These are phyloP conservation scores for Melanaphis sacchari DNA, from an alignment of 1,140 invertebrate genomes.

Conservation along the genomic window DNA sequence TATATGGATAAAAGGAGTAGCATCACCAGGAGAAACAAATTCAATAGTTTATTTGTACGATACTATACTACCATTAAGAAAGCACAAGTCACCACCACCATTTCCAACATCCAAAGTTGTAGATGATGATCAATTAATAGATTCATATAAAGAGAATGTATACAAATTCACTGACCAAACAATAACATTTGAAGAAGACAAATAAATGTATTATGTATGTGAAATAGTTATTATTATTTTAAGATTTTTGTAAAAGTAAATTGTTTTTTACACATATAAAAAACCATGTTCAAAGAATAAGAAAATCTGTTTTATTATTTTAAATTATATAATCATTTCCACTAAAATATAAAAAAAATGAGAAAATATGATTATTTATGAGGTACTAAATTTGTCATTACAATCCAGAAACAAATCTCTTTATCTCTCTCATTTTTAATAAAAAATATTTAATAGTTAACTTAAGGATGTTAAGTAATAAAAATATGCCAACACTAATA, in stretches of 20 bases:
- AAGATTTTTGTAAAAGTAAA: neutral
- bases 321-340: neutral
- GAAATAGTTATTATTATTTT: neutral
- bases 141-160: constrained; percentile 75
- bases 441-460: neutral
- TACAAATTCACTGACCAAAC: constrained; percentile 75
- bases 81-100: constrained; percentile 70
- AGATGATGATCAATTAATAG: constrained; percentile 70
- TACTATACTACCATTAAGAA: constrained; percentile 72
- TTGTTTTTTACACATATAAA: neutral
- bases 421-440: neutral
- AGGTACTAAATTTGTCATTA: neutral
- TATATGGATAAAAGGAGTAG: constrained; percentile 83
- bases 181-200: constrained; percentile 71
- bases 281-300: neutral
- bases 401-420: neutral
- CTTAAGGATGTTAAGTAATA: neutral
- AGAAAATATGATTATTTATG: no score
- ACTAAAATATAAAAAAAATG: neutral
- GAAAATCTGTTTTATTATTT: neutral
- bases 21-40: constrained; percentile 81
- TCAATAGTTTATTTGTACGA: constrained; percentile 85
- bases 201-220: constrained; percentile 40
- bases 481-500: neutral
- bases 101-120: constrained; percentile 79